Conservation (phyloP, 2,797 vertebrate species). For the Pantherophis vulpinus region DNA sequence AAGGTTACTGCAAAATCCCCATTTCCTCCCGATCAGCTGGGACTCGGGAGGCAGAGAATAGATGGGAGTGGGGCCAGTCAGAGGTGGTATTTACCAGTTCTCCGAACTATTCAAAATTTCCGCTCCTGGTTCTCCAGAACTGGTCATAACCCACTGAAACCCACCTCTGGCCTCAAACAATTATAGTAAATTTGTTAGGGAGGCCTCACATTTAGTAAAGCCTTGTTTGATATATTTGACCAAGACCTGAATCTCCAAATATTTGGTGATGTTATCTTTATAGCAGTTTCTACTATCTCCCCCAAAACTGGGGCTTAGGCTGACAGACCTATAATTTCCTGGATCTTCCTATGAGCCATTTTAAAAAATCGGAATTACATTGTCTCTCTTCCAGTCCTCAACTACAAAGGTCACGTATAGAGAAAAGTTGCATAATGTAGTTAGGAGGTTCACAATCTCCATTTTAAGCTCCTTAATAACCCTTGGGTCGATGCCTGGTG, state of each 20-base stretch:
- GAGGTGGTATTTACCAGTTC: too few relatives aligned
- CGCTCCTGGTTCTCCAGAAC: too few relatives aligned
- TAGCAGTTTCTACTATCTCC: background rate
- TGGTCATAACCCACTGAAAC: too few relatives aligned
- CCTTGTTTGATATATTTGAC: background rate
- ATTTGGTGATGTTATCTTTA: background rate
- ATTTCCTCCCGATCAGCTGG: too few relatives aligned
- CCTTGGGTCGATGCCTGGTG: background rate
- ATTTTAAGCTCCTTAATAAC: background rate
- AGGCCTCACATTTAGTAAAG: background rate
- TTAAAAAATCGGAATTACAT: background rate
- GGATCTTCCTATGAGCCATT: background rate
- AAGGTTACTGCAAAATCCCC: too few relatives aligned
- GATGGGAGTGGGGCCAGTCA: too few relatives aligned
- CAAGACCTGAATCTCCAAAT: background rate
- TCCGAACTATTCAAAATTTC: too few relatives aligned
- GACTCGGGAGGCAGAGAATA: too few relatives aligned
- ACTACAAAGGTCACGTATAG: background rate
- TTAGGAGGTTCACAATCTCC: background rate
- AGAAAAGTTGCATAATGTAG: background rate
- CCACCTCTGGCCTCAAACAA: background rate
- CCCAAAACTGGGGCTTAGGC: background rate
- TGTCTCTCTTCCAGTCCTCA: background rate
- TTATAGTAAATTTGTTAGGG: background rate
- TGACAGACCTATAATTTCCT: background rate